These are phyloP conservation scores for Tetrax tetrax DNA, from an alignment of 2,113 vertebrate species.

Conservation along the genomic window DNA sequence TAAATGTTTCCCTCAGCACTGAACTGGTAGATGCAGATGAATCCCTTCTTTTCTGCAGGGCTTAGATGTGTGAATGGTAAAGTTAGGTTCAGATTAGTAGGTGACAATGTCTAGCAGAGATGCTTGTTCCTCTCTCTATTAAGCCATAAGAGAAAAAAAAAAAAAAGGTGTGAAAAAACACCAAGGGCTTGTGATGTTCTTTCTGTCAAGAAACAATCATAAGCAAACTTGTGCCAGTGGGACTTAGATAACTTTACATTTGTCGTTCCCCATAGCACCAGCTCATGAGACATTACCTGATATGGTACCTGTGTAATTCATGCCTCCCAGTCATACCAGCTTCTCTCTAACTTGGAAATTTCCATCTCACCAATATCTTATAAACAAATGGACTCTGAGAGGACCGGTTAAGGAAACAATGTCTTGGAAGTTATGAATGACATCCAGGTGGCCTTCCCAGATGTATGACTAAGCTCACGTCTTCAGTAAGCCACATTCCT, in stretches of 20 bases:
- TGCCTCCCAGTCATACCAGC: neutral
- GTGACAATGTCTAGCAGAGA: neutral
- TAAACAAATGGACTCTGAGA: neutral
- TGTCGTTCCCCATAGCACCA: neutral
- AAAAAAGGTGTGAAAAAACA: neutral
- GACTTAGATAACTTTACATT: neutral
- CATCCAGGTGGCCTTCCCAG: neutral
- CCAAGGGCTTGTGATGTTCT: neutral
- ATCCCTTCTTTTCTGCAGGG: neutral
- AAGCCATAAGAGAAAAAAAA: neutral
- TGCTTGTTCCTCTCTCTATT: neutral
- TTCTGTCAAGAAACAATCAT: neutral
- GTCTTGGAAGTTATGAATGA: neutral
- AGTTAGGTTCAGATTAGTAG: neutral
- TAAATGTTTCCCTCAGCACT: neutral
- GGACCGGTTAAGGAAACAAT: neutral
- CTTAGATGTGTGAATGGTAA: neutral
- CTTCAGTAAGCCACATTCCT: neutral
- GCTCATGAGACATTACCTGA: neutral
- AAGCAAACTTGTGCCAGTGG: neutral
- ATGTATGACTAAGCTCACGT: neutral
- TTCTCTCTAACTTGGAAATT: neutral
- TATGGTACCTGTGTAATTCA: neutral
- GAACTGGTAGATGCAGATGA: neutral
- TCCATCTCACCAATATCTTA: neutral